A percentile compares a stretch with the other conserved stretches of the same genome.
phyloP scores from a whole-genome alignment of 2,888 invertebrate species.

The Temnothorax ravouxi region DNA sequence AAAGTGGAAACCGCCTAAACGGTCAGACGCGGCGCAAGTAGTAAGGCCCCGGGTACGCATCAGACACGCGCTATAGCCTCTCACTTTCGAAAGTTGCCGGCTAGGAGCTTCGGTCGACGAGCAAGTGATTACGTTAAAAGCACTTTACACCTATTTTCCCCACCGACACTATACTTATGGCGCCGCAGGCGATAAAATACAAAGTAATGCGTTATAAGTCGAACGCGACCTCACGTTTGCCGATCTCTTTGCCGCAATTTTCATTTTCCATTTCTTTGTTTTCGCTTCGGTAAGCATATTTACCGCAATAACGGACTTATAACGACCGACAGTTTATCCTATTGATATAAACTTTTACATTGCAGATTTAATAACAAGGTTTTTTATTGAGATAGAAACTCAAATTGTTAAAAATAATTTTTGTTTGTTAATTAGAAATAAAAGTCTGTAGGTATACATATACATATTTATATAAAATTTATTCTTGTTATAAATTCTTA shows the following conservation, averaged over 20 bases:
- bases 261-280: constrained; percentile 1
- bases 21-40: constrained; percentile 64
- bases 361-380: neutral
- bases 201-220: constrained; percentile 62
- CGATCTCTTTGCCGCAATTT: constrained; percentile 41
- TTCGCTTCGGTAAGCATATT: neutral
- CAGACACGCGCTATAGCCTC: constrained; percentile 75
- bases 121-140: constrained; percentile 82
- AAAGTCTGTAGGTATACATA: no score
- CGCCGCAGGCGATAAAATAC: constrained; percentile 66
- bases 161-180: constrained; percentile 60
- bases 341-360: neutral
- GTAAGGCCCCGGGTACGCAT: constrained; percentile 60
- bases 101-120: constrained; percentile 69
- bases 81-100: constrained; percentile 77
- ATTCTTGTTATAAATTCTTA: neutral
- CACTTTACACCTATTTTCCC: constrained; percentile 78
- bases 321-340: neutral
- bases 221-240: constrained; percentile 33
- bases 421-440: neutral
- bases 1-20: constrained; percentile 63
- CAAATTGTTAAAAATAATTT: neutral
- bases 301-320: neutral
- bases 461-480: no score
- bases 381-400: neutral